Evolutionary conservation across 2,888 invertebrate species (phyloP).

Genomic region (Folsomia candida): DNA sequence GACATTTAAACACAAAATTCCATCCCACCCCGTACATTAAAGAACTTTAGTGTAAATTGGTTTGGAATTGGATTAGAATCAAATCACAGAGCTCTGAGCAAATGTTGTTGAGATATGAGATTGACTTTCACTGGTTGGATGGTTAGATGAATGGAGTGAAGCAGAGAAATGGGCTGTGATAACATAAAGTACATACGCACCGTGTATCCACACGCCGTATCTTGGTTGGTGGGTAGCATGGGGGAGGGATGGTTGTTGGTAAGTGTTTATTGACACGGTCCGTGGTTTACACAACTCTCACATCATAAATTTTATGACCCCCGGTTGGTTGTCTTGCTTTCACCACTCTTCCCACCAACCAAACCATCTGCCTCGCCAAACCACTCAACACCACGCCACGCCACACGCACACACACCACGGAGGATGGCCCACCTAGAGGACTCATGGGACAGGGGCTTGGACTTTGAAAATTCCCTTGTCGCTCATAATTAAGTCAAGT

Average conservation of each 20-base stretch:
- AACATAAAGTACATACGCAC: background rate
- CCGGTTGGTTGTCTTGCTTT: background rate
- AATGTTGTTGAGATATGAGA: background rate
- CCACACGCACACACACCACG: too few relatives aligned
- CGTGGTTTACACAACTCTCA: background rate
- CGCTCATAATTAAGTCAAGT: too few relatives aligned
- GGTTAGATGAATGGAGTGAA: background rate
- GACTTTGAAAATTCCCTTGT: too few relatives aligned
- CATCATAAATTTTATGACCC: background rate
- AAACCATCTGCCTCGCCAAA: background rate
- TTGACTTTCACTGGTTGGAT: background rate
- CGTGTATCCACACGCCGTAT: too few relatives aligned
- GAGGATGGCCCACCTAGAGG: too few relatives aligned
- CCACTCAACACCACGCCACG: background rate
- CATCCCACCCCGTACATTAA: background rate
- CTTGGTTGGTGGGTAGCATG: background rate
- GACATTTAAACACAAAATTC: background rate
- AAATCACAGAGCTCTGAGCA: background rate
- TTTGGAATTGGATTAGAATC: background rate
- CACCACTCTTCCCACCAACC: background rate
- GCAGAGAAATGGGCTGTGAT: background rate
- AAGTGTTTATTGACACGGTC: background rate
- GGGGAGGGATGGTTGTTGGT: too few relatives aligned
- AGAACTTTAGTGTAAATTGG: background rate
- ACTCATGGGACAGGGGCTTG: too few relatives aligned